Conservation (phyloP, 2,113 vertebrate species). For the Rhombomys opimus region DNA sequence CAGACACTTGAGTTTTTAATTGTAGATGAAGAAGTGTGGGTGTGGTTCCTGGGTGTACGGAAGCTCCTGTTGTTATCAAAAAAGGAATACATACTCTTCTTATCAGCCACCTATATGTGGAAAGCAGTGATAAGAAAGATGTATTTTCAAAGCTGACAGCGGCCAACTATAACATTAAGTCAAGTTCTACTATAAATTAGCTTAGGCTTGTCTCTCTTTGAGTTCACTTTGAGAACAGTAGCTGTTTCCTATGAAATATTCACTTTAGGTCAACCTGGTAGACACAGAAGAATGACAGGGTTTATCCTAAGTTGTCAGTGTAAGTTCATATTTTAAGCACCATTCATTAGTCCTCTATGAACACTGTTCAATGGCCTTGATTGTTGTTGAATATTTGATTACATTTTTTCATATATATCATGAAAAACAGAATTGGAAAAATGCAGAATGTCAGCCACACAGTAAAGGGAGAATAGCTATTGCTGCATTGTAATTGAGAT, state of each 20-base stretch:
- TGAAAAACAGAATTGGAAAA: not conserved
- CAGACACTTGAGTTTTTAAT: not conserved
- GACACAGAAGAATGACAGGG: fast-evolving
- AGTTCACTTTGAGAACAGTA: not conserved
- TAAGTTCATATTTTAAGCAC: not conserved
- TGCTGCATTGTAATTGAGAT: not conserved
- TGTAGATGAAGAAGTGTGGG: fast-evolving
- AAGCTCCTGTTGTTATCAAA: not conserved
- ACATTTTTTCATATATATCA: not conserved
- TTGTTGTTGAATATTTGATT: not conserved
- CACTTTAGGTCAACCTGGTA: not conserved
- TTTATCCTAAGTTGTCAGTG: fast-evolving
- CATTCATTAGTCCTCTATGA: too few relatives aligned
- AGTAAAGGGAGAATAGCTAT: not conserved
- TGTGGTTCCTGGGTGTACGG: not conserved
- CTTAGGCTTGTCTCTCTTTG: not conserved
- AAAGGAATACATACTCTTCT: not conserved
- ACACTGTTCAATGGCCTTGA: not conserved
- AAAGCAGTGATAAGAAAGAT: not conserved
- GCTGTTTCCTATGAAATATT: not conserved
- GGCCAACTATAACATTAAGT: not conserved
- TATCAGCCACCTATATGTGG: not conserved
- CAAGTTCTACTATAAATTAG: not conserved
- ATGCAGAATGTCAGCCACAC: not conserved
- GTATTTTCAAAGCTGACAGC: not conserved